phyloP scores from a whole-genome alignment of 92 coral and sea anemone species.

The Umimayanthus kanabou region DNA sequence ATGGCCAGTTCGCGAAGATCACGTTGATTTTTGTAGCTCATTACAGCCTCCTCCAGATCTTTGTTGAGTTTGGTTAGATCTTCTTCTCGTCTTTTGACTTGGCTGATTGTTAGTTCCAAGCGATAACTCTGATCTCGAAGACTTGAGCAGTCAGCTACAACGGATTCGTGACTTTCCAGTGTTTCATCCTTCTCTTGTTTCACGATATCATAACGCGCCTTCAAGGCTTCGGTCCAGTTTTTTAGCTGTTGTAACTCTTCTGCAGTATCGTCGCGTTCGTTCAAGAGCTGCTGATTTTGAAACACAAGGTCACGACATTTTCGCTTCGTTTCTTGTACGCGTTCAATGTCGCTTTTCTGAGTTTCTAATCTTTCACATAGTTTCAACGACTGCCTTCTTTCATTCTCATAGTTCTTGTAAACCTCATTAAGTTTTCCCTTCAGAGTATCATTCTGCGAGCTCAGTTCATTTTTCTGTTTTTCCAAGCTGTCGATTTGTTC shows the following conservation, averaged over 20 bases:
- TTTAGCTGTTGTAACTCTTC: conserved; percentile 77
- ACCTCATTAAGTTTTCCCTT: conserved; percentile 69
- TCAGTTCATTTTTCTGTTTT: conserved; percentile 59
- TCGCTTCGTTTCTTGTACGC: conserved; percentile 77
- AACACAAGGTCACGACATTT: conserved; percentile 81
- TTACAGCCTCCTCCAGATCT: conserved; percentile 72
- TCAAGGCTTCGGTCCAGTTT: conserved; percentile 89
- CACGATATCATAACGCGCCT: conserved; percentile 91
- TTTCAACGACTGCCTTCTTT: conserved; percentile 90
- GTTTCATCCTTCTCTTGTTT: conserved; percentile 85
- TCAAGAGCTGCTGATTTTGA: conserved; percentile 64
- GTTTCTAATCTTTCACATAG: conserved; percentile 76
- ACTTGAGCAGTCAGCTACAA: conserved; percentile 79
- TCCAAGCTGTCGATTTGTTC: conserved; percentile 80
- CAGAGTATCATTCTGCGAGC: conserved; percentile 57
- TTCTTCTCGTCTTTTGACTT: conserved; percentile 67
- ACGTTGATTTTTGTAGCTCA: conserved; percentile 78
- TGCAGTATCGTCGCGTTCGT: conserved; percentile 71
- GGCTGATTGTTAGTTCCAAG: conserved; percentile 69
- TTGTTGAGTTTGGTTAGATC: conserved; percentile 71
- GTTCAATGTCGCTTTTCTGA: conserved; percentile 87
- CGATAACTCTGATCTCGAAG: conserved; percentile 79
- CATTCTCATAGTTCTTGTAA: conserved; percentile 74
- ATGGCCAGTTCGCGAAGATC: conserved; percentile 75
- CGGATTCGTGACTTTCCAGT: conserved; percentile 75